A percentile compares a stretch with the other conserved stretches of the same genome.
Evolutionary conservation across 1,140 invertebrate genomes (phyloP).

Genomic region (Apis dorsata): DNA sequence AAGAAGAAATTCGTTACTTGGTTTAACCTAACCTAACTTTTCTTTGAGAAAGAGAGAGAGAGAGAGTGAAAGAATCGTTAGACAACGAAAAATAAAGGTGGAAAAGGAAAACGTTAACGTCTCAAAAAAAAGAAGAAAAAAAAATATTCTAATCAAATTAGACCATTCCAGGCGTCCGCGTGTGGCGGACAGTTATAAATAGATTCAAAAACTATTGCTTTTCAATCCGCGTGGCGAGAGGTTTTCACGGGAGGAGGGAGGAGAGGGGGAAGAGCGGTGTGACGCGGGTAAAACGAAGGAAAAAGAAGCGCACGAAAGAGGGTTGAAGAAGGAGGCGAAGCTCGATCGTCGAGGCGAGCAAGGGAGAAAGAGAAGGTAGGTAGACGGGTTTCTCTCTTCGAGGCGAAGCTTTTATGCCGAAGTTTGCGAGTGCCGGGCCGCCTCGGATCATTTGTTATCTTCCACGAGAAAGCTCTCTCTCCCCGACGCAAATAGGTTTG

Average conservation of each 20-base stretch:
- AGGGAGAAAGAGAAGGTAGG: slow-evolving; percentile 4
- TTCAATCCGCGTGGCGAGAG: slow-evolving; percentile 65
- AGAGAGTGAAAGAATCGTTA: too few relatives aligned
- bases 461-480: slow-evolving; percentile 70
- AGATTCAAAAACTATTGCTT: slow-evolving; percentile 72
- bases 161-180: slow-evolving; percentile 30
- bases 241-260: slow-evolving; percentile 35
- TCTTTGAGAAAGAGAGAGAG: too few relatives aligned
- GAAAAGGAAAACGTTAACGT: too few relatives aligned
- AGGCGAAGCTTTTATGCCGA: slow-evolving; percentile 71
- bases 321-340: slow-evolving; percentile 44
- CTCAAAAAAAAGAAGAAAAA: accelerated
- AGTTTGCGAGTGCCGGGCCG: slow-evolving; percentile 65
- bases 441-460: slow-evolving; percentile 72
- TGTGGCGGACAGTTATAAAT: slow-evolving; percentile 71
- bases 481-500: slow-evolving; percentile 73
- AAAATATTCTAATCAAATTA: slow-evolving; percentile 46
- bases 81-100: too few relatives aligned
- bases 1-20: too few relatives aligned
- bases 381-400: slow-evolving; percentile 50
- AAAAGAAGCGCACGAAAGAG: slow-evolving; percentile 44
- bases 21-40: too few relatives aligned
- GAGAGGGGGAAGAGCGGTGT: not conserved
- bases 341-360: not conserved
- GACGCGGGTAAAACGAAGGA: slow-evolving; percentile 51